Evolutionary conservation across 2,888 invertebrate genomes (phyloP).

Genomic region (Ptychoptera albimana): DNA sequence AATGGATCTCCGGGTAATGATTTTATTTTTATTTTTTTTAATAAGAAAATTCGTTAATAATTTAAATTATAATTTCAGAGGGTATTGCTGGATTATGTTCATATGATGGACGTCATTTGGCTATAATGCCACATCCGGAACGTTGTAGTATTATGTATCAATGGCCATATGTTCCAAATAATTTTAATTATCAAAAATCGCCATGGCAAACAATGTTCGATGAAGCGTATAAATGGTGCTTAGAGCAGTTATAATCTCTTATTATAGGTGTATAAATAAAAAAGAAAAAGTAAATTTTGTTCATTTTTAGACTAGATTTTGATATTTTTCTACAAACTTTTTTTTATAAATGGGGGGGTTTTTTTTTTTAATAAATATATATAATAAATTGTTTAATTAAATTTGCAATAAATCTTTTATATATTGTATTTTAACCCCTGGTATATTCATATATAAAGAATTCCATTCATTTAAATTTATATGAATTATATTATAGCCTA

Average conservation of each 20-base stretch:
- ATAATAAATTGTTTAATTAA: conserved; percentile 6
- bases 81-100: conserved; percentile 88
- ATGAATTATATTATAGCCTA: conserved; percentile 41
- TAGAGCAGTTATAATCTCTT: conserved; percentile 5
- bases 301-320: not conserved
- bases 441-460: conserved; percentile 34
- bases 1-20: conserved; percentile 67
- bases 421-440: conserved; percentile 32
- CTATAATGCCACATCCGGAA: conserved; percentile 99
- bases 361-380: too few species aligned
- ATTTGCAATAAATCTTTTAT: conserved; percentile 26
- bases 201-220: conserved; percentile 89
- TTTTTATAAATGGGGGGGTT: not conserved
- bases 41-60: not conserved
- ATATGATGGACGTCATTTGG: conserved; percentile 79
- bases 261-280: too few species aligned
- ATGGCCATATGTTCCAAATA: conserved; percentile 55
- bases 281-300: not conserved
- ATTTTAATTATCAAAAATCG: conserved; percentile 41
- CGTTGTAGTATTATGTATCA: conserved; percentile 82
- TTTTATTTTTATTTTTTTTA: not conserved
- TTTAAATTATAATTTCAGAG: conserved; percentile 27
- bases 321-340: not conserved
- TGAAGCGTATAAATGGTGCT: conserved; percentile 67
- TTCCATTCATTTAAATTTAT: conserved; percentile 38